Conservation (phyloP, 2,888 invertebrate species). For the Clunio marinus region DNA sequence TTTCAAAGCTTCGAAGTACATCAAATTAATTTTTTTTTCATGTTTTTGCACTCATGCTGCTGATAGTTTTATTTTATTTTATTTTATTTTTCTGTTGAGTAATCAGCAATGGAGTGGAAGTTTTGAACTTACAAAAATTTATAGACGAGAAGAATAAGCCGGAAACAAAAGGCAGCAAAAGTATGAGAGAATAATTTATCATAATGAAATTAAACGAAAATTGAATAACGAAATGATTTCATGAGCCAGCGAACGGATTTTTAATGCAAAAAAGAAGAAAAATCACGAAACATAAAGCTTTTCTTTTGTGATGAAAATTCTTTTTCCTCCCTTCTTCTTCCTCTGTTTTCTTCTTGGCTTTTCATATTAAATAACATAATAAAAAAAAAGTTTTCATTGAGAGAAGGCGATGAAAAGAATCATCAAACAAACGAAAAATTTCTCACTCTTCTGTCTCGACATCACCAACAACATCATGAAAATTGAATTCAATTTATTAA, state of each 20-base stretch:
- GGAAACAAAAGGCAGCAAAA: conserved; percentile 16
- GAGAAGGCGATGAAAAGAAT: background rate
- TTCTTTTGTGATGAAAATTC: conserved; percentile 9
- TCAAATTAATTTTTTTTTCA: background rate
- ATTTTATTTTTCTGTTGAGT: background rate
- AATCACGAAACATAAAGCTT: conserved; percentile 18
- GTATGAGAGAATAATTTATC: conserved; percentile 9
- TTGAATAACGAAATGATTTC: conserved; percentile 21
- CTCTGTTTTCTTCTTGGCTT: background rate
- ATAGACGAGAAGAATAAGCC: conserved; percentile 5
- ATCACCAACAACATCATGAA: background rate
- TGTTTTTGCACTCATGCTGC: background rate
- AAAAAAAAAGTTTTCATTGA: conserved; percentile 5
- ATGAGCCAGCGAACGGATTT: conserved; percentile 8
- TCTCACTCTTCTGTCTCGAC: conserved; percentile 8
- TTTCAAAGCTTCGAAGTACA: no score
- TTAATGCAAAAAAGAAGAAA: background rate
- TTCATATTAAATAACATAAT: background rate
- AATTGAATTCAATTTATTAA: conserved; percentile 29
- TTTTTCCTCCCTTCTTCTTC: no score
- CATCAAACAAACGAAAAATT: background rate
- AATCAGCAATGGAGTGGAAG: background rate
- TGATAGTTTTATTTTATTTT: no score
- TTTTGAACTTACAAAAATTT: background rate
- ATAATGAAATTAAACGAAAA: conserved; percentile 21